phyloP scores from a whole-genome alignment of 2,113 vertebrate genomes.

The Bubo bubo region DNA sequence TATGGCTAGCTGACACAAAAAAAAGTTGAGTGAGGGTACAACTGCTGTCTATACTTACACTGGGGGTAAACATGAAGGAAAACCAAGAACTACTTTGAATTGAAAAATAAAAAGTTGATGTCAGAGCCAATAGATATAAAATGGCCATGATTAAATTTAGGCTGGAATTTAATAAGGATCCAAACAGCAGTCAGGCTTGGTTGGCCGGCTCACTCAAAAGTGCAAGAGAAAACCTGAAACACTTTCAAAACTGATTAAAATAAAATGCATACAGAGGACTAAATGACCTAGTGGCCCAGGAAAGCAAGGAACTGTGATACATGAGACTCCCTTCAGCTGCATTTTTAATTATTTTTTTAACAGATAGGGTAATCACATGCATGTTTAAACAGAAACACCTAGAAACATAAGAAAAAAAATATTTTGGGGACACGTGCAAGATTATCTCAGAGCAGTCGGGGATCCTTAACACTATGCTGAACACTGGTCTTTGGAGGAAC shows the following conservation, averaged over 20 bases:
- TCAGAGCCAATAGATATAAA: background rate
- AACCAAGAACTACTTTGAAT: background rate
- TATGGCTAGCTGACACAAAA: background rate
- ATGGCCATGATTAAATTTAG: background rate
- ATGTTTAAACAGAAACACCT: fast-evolving
- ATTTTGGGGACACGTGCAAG: background rate
- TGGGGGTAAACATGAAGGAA: background rate
- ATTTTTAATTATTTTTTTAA: background rate
- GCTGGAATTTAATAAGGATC: background rate
- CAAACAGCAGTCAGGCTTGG: background rate
- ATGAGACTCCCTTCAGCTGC: background rate
- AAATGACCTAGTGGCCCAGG: background rate
- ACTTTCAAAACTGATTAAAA: background rate
- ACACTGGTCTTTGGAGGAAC: fast-evolving
- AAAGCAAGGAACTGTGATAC: fast-evolving
- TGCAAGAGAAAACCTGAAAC: background rate
- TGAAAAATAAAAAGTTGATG: background rate
- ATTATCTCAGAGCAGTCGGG: background rate
- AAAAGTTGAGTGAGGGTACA: background rate
- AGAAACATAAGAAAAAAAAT: background rate
- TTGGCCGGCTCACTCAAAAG: background rate
- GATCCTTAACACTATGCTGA: background rate
- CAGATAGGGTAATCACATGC: background rate
- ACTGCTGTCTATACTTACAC: background rate
- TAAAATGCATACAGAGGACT: fast-evolving